A percentile compares a stretch with the other conserved stretches of the same genome.
phyloP scores from a whole-genome alignment of 92 coral and sea anemone species.

The Paragorgia papillata region DNA sequence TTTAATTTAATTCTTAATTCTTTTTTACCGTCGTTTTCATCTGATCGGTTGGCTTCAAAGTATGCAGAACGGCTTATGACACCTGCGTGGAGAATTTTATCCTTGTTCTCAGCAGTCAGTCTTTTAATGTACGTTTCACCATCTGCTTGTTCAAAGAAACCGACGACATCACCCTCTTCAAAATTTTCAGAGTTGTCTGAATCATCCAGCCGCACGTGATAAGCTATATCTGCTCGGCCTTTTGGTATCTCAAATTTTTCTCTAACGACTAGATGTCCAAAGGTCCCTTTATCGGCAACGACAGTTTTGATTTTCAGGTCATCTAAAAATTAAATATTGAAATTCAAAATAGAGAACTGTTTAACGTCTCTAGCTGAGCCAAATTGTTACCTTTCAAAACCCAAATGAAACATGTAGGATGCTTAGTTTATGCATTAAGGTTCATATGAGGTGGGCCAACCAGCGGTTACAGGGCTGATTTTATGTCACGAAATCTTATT shows the following conservation, averaged over 20 bases:
- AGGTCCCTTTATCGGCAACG: neutral
- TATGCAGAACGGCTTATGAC: slow-evolving; percentile 7
- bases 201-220: neutral
- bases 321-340: too few relatives aligned
- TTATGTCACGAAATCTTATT: too few relatives aligned
- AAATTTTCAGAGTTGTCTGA: slow-evolving; percentile 31
- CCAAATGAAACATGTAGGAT: too few relatives aligned
- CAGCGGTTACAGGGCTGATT: too few relatives aligned
- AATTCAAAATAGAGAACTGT: too few relatives aligned
- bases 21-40: slow-evolving; percentile 23
- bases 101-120: neutral
- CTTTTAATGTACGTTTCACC: slow-evolving; percentile 4
- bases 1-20: neutral
- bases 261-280: neutral
- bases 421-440: too few relatives aligned
- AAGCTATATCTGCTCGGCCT: slow-evolving; percentile 45
- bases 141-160: neutral
- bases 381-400: too few relatives aligned
- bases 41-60: neutral
- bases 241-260: neutral
- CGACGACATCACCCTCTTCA: slow-evolving; percentile 2
- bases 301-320: neutral
- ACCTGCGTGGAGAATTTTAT: slow-evolving; percentile 10
- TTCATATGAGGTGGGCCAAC: too few relatives aligned
- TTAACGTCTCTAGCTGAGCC: too few relatives aligned